Base-by-base conservation (phyloP, 2,113 vertebrate species). In the Tachuris rubrigastra region DNA sequence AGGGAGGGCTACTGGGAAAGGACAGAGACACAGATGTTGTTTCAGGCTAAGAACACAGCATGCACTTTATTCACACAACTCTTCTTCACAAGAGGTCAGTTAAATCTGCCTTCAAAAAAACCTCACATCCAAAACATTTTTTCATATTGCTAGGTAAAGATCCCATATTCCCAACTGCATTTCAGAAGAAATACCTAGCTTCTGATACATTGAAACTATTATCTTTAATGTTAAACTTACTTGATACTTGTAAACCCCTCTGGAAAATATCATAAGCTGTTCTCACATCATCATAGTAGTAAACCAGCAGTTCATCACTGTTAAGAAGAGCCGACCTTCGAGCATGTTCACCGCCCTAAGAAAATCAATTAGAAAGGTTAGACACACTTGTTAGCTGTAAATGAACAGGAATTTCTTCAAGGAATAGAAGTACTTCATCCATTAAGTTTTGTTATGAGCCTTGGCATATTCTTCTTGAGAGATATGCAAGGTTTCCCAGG, bases 181-280 rank as follows among this genome's bases (percentile, higher is more conserved):
- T 62, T 83, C 55, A 39, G 10, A 17, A 15, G 5, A 81, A 39
- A 74, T 42, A 42, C 27, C 28, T 35, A 77, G 21, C 33, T 79
- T 16, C 60, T 68, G 5, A 69, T 9, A 27, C 17, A 42, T 4
- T 44, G 23, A 55, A 89, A 53, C 19, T 21, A 13, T 9, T 31
- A 31, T 6, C 33, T 55, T 87, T 44, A 10, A 41, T 60, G 80
- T 90, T 67, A 52, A 22, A 96, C 99, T 99, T 98, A 99, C 99
- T 98, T 93, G 99, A 99, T 79, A 99, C 97, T 50, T 98, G 92
- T 41, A 99, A 22, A 24, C 99, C 99, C 94, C 99, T 98, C 52
- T 97, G 98, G 96, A 99, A 99, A 44, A 98, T 76, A 39, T 99
- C 98, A 37, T 99, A 99, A 42, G 90, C 67, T 3, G 99, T 99